Conservation (phyloP, 1,140 invertebrate genomes). For the Trichonephila clavipes region DNA sequence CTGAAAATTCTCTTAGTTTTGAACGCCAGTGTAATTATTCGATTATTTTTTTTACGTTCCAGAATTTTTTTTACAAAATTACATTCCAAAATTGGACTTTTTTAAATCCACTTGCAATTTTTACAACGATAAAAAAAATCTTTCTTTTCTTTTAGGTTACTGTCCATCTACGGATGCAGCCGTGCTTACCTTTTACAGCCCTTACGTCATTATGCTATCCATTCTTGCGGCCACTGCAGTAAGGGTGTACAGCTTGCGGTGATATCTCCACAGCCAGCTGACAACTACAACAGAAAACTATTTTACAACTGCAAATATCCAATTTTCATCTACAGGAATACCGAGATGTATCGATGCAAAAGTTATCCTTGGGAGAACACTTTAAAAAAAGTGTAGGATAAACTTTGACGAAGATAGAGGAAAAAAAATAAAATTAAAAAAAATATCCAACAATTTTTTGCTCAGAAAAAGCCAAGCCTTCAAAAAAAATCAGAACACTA, state of each 20-base stretch:
- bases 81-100: too few relatives aligned
- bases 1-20: too few relatives aligned
- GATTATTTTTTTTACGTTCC: too few relatives aligned
- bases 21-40: too few relatives aligned
- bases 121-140: too few relatives aligned
- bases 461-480: constrained; percentile 67
- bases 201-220: not conserved
- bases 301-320: not conserved
- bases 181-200: not conserved
- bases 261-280: not conserved
- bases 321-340: constrained; percentile 9
- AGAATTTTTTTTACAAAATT: too few relatives aligned
- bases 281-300: not conserved
- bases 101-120: too few relatives aligned
- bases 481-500: not conserved
- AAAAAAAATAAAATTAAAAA: not conserved
- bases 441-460: constrained; percentile 55
- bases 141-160: constrained; percentile 36
- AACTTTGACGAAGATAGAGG: not conserved
- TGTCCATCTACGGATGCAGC: constrained; percentile 55
- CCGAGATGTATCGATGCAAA: not conserved
- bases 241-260: constrained; percentile 37
- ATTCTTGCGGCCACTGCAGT: not conserved
- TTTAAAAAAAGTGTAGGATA: not conserved
- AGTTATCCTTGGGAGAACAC: not conserved